phyloP scores from a whole-genome alignment of 2,113 vertebrate species.

The Epinephelus cyanopodus region DNA sequence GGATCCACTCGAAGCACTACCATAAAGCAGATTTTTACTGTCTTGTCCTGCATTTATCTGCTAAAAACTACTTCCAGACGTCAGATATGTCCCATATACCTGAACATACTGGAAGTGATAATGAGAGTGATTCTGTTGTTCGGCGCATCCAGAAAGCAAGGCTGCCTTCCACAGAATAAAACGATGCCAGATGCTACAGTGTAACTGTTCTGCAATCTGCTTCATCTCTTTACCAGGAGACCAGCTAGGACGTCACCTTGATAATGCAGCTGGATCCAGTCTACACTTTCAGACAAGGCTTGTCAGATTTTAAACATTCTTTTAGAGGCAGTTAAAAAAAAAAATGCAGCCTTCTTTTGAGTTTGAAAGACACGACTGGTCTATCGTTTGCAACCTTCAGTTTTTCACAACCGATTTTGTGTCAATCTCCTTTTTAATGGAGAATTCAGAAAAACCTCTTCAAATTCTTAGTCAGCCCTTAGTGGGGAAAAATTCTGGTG shows the following conservation, averaged over 20 bases:
- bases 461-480: neutral
- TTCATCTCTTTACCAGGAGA: neutral
- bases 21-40: neutral
- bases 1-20: neutral
- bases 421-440: neutral
- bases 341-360: neutral
- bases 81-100: neutral
- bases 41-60: neutral
- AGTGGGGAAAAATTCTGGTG: too few species aligned
- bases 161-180: neutral
- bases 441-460: neutral
- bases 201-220: neutral
- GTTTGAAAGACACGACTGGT: neutral
- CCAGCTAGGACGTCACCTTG: neutral
- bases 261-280: neutral
- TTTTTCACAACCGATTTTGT: neutral
- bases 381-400: neutral
- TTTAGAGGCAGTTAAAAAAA: neutral
- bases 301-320: constrained; percentile 20
- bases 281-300: neutral
- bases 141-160: neutral
- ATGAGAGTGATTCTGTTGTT: constrained; percentile 10
- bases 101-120: constrained; percentile 21
- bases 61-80: neutral
- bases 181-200: neutral